Conservation (phyloP, 2,888 invertebrate genomes). For the Lasioglossum vierecki region DNA sequence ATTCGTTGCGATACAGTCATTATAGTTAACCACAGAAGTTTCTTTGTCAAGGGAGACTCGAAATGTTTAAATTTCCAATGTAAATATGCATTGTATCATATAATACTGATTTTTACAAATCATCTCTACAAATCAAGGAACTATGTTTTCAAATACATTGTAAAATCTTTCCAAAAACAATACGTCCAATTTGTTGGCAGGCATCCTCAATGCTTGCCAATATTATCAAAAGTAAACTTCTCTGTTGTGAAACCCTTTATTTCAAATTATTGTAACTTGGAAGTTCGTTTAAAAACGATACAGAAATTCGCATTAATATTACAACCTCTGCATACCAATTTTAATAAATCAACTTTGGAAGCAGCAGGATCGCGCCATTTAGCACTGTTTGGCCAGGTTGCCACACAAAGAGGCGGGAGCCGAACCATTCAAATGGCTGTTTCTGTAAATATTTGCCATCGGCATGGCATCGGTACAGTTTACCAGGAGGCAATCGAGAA, state of each 20-base stretch:
- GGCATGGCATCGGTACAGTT: conserved; percentile 10
- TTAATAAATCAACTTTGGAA: background rate
- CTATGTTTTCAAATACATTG: too few species aligned
- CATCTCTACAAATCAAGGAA: too few species aligned
- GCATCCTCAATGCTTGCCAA: background rate
- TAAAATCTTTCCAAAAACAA: too few species aligned
- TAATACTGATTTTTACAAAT: too few species aligned
- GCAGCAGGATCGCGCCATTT: background rate
- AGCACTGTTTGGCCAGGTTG: background rate
- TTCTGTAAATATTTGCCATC: conserved; percentile 2
- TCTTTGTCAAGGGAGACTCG: too few species aligned
- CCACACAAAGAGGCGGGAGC: background rate
- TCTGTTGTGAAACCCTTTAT: rapidly evolving
- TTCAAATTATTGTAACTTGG: background rate
- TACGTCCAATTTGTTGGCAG: background rate
- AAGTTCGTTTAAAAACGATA: too few species aligned
- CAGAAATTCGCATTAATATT: background rate
- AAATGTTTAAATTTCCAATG: too few species aligned
- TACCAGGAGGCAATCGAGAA: background rate
- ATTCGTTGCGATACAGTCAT: background rate
- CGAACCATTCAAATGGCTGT: background rate
- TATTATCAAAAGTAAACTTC: background rate
- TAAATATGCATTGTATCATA: too few species aligned
- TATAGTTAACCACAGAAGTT: too few species aligned
- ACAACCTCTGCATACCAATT: background rate